Evolutionary conservation across 2,113 vertebrate species (phyloP).

Genomic region (Chaetops frenatus): DNA sequence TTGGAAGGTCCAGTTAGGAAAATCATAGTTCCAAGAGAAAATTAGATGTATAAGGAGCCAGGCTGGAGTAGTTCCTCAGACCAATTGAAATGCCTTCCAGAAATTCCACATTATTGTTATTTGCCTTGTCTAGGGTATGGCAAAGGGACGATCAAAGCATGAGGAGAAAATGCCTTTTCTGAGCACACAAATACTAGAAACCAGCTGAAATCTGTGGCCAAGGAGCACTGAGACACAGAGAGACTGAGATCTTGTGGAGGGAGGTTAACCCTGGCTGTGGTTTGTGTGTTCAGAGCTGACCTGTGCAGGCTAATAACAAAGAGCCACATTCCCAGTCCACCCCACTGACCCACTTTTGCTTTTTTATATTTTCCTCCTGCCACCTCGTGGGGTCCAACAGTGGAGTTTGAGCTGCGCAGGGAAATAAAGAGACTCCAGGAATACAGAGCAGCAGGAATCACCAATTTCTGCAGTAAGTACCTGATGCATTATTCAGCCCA

Average conservation of each 20-base stretch:
- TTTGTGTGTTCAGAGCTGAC: background rate
- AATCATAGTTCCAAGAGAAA: background rate
- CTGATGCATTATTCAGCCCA: background rate
- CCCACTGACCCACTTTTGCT: background rate
- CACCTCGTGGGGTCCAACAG: constrained; percentile 62
- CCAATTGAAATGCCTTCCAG: background rate
- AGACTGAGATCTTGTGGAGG: background rate
- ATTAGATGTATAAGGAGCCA: background rate
- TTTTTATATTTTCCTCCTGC: constrained; percentile 14
- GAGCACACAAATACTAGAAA: background rate
- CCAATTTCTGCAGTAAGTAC: constrained; percentile 95
- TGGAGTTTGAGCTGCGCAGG: constrained; percentile 94
- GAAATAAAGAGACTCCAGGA: constrained; percentile 93
- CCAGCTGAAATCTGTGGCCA: background rate
- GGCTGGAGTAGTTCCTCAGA: background rate
- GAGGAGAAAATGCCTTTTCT: background rate
- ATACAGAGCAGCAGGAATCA: constrained; percentile 90
- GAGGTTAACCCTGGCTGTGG: background rate
- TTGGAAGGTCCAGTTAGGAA: background rate
- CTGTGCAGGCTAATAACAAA: background rate
- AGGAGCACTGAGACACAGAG: background rate
- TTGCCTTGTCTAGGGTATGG: background rate
- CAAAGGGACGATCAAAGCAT: background rate
- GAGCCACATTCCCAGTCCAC: background rate
- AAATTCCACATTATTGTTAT: background rate